phyloP scores from a whole-genome alignment of 2,797 vertebrate genomes.

The Enteromius viviparus region DNA sequence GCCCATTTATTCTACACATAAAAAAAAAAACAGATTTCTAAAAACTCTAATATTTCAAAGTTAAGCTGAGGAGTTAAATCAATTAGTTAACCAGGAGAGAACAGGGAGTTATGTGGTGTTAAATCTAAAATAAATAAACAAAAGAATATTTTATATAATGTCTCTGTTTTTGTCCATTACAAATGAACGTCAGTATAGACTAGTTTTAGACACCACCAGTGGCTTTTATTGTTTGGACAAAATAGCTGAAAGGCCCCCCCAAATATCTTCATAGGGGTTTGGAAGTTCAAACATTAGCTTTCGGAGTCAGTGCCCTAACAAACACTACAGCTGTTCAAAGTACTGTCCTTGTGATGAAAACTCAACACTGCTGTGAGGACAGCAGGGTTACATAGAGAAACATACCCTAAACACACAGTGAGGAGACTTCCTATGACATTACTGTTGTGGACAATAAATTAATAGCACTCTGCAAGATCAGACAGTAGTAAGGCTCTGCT shows the following conservation, averaged over 20 bases:
- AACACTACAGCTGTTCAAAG: slow-evolving; percentile 37
- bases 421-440: neutral
- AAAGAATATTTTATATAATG: neutral
- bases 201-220: neutral
- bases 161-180: neutral
- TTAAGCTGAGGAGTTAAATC: no score
- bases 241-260: neutral
- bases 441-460: neutral
- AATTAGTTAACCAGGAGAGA: neutral
- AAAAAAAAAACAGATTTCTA: neutral
- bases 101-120: neutral
- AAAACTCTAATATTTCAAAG: neutral
- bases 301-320: slow-evolving; percentile 29
- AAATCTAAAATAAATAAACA: neutral
- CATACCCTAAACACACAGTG: neutral
- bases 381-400: slow-evolving; percentile 22
- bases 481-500: slow-evolving; percentile 8
- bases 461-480: slow-evolving; percentile 33
- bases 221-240: neutral
- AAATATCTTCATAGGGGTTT: neutral
- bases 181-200: neutral
- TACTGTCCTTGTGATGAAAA: neutral
- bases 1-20: neutral
- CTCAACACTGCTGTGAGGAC: neutral
- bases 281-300: neutral